These are phyloP conservation scores for Chydorus sphaericus DNA, from an alignment of 2,888 invertebrate species.

Conservation along the genomic window DNA sequence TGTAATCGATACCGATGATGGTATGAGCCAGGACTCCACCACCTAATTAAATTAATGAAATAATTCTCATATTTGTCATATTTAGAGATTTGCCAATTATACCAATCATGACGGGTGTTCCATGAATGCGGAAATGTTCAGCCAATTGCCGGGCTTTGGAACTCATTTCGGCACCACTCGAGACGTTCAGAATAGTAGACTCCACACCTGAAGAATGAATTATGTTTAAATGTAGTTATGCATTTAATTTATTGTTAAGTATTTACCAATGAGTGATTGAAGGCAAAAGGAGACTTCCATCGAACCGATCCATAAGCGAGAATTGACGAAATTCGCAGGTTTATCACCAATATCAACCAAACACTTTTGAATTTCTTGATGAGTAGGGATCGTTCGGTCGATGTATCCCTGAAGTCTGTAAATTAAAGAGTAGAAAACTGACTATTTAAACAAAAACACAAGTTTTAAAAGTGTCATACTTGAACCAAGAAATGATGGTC, in stretches of 20 bases:
- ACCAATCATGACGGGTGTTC: slow-evolving; percentile 98
- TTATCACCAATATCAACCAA: slow-evolving; percentile 92
- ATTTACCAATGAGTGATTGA: slow-evolving; percentile 46
- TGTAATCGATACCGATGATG: slow-evolving; percentile 83
- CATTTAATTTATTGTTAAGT: slow-evolving; percentile 16
- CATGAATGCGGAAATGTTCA: slow-evolving; percentile 80
- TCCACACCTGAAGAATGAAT: slow-evolving; percentile 35
- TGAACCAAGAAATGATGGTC: slow-evolving; percentile 91
- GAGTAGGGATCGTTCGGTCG: slow-evolving; percentile 57
- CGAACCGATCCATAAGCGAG: slow-evolving; percentile 94
- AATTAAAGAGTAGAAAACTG: not conserved
- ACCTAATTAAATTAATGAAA: slow-evolving; percentile 39
- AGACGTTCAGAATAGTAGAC: slow-evolving; percentile 65
- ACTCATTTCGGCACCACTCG: slow-evolving; percentile 67
- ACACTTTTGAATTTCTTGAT: slow-evolving; percentile 79
- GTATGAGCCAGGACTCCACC: slow-evolving; percentile 97
- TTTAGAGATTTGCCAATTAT: slow-evolving; percentile 21
- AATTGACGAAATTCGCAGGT: slow-evolving; percentile 66
- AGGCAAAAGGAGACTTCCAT: slow-evolving; percentile 90
- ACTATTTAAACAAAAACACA: not conserved
- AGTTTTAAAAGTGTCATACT: slow-evolving; percentile 29
- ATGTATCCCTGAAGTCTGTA: slow-evolving; percentile 65
- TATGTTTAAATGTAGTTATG: not conserved
- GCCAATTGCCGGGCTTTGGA: slow-evolving; percentile 61
- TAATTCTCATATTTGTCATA: not conserved